Conservation (phyloP, 2,888 invertebrate species). For the Fabriciana adippe region DNA sequence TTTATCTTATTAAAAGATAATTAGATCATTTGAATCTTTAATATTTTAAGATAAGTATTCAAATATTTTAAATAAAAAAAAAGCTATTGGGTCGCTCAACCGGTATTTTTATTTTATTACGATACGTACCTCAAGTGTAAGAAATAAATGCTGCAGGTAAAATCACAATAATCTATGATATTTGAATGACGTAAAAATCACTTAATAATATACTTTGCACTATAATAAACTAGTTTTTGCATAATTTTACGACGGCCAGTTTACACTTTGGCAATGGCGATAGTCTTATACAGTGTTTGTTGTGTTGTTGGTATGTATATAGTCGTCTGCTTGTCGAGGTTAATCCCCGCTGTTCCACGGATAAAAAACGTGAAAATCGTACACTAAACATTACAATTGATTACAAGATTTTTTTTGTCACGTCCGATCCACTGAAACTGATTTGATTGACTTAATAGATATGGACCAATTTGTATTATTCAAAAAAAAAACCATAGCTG, state of each 20-base stretch:
- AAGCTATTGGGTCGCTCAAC: too few relatives aligned
- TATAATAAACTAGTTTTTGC: neutral
- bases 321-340: constrained; percentile 31
- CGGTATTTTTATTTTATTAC: too few relatives aligned
- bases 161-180: neutral
- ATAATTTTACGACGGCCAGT: constrained; percentile 13
- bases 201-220: neutral
- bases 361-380: constrained; percentile 33
- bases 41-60: too few relatives aligned
- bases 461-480: neutral
- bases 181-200: neutral
- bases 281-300: constrained; percentile 23
- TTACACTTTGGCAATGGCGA: constrained; percentile 26
- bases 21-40: too few relatives aligned
- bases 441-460: neutral
- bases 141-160: too few relatives aligned
- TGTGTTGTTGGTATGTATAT: constrained; percentile 32
- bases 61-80: too few relatives aligned
- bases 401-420: neutral
- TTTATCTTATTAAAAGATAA: too few relatives aligned
- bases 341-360: constrained; percentile 35
- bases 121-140: too few relatives aligned
- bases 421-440: neutral
- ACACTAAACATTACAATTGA: constrained; percentile 18
- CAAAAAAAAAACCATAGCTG: neutral